These are phyloP conservation scores for Pantala flavescens DNA, from an alignment of 1,140 invertebrate species.

Conservation along the genomic window DNA sequence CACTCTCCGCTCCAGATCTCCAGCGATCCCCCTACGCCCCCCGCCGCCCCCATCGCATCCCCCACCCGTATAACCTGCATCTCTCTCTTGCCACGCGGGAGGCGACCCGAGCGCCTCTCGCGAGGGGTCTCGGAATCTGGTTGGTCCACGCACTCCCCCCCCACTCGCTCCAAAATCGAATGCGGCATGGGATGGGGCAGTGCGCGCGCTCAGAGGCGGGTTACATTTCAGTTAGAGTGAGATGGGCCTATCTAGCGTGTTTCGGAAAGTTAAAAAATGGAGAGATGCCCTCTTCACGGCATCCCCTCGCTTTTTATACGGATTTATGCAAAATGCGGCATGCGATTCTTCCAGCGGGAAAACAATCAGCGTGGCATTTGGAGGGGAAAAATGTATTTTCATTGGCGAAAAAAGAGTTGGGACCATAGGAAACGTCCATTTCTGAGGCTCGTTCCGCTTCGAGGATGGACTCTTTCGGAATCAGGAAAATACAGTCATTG, in stretches of 20 bases:
- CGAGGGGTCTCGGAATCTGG: neutral
- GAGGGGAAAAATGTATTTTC: too few species aligned
- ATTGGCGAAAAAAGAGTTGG: too few species aligned
- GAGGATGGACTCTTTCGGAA: too few species aligned
- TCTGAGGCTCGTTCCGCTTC: too few species aligned
- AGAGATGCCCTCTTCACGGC: too few species aligned
- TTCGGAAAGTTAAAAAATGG: too few species aligned
- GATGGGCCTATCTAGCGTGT: neutral
- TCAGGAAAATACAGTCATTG: too few species aligned
- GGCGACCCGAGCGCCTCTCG: neutral
- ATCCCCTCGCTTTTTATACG: too few species aligned
- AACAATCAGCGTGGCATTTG: too few species aligned
- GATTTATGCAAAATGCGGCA: too few species aligned
- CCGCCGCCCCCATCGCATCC: neutral
- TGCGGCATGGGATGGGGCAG: neutral
- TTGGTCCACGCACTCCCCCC: neutral
- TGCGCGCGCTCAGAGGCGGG: neutral
- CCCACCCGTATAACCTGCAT: neutral
- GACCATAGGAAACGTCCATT: too few species aligned
- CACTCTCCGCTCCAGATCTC: neutral
- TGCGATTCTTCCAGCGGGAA: too few species aligned
- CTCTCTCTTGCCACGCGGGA: neutral
- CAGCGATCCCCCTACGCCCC: neutral
- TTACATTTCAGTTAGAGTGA: conserved; percentile 10
- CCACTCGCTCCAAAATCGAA: neutral